Evolutionary conservation across 2,797 vertebrate species (phyloP).

Genomic region (Dendrocincla fuliginosa): DNA sequence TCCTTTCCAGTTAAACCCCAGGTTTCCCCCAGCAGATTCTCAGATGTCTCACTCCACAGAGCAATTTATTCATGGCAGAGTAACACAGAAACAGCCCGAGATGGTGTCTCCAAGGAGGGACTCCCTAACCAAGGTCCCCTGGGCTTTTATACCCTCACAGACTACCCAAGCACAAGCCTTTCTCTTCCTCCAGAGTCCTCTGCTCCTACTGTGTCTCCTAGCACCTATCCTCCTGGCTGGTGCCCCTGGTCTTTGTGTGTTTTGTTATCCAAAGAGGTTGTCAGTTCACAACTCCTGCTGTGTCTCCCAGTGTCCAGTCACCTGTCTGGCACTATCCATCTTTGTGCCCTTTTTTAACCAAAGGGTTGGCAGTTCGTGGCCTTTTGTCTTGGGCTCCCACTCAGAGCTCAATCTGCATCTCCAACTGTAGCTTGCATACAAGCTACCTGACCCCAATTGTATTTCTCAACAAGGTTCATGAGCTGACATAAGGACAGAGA

Average conservation of each 20-base stretch:
- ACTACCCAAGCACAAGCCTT: accelerated
- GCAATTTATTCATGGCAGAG: not conserved
- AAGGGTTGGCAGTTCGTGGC: no score
- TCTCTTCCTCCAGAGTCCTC: not conserved
- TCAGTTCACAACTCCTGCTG: not conserved
- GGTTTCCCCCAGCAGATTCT: not conserved
- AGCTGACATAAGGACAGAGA: not conserved
- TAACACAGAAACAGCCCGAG: accelerated
- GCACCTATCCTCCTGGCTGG: not conserved
- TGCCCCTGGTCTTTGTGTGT: not conserved
- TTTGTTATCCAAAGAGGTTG: not conserved
- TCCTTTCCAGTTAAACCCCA: not conserved
- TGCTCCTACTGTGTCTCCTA: not conserved
- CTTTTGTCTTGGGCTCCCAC: not conserved
- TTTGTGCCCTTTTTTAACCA: not conserved
- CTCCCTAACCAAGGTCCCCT: not conserved
- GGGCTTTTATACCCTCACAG: not conserved
- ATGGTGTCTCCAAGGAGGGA: not conserved
- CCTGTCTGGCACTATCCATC: not conserved
- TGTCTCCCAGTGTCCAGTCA: not conserved
- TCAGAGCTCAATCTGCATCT: not conserved
- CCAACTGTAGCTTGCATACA: not conserved
- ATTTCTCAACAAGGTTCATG: not conserved
- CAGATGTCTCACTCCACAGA: not conserved
- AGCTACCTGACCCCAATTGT: not conserved